Base-by-base conservation (phyloP, 1,140 invertebrate species). In the Eueides isabella region DNA sequence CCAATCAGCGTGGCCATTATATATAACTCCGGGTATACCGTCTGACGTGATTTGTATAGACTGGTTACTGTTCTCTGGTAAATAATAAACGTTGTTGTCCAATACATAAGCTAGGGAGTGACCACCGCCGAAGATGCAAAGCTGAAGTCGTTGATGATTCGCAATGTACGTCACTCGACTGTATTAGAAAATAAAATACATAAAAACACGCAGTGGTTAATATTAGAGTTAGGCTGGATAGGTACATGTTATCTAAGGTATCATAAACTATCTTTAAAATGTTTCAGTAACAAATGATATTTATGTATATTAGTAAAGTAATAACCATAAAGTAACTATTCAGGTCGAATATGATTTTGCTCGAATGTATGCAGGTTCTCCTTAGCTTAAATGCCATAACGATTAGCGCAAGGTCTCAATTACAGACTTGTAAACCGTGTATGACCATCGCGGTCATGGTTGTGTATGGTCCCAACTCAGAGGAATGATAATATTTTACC, bases 41-140 rank as follows among this genome's bases (percentile, higher is more conserved):
- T 95, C 95, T 9, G 77, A 89, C 1, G 97, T 97, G 7, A 98
- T 80, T 75, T 92, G 88, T 28, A 94, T 90, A 29, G 93, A 83
- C 6, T 84, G 26, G 0, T 74, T 83, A 16, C 74, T 85, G 23
- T 81, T 85, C 35, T 93, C 88, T 67, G 89, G 91, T 67, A 95
- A 91, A 67, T 97, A 98, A 85, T 97, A 98, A 62, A 99, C 94
- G 85, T 98, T 96, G 79, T 98, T 97, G 66, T 96, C 88, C 61
- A 95, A 92, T 0, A 98, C 96, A 76, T 97, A 97, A 19, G 96
- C 95, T 31, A 97, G 82, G 1, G 94, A 95, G 84, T 96, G 96
- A 16, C 90, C 91, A 0, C 95, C 75, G 92, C 94, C 96, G 94
- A 97, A 79, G 73, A 89, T 75, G 91, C 95, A 78, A 69, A 95